Conservation (phyloP, 2,888 invertebrate genomes). For the Spodoptera littoralis region DNA sequence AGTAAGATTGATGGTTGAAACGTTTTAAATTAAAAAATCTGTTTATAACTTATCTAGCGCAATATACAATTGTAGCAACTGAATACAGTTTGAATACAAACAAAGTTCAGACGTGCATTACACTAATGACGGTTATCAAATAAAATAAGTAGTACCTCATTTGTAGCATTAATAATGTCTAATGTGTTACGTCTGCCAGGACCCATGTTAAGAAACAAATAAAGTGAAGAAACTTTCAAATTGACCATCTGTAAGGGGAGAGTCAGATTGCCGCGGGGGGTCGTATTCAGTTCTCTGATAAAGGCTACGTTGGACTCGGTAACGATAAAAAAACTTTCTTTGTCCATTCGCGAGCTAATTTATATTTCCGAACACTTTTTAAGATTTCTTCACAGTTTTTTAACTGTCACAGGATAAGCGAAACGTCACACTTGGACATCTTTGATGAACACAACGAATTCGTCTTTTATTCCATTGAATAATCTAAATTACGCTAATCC, state of each 20-base stretch:
- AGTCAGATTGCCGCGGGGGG: slow-evolving; percentile 81
- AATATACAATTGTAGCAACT: neutral
- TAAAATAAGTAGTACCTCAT: slow-evolving; percentile 56
- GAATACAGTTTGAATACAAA: slow-evolving; percentile 51
- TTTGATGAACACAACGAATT: slow-evolving; percentile 54
- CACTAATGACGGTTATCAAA: slow-evolving; percentile 61
- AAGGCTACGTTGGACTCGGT: slow-evolving; percentile 70
- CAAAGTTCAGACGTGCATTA: slow-evolving; percentile 56
- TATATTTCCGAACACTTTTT: slow-evolving; percentile 54
- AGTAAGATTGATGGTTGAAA: neutral
- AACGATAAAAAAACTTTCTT: slow-evolving; percentile 69
- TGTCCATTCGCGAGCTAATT: slow-evolving; percentile 61
- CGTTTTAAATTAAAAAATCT: neutral
- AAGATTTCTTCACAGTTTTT: slow-evolving; percentile 47
- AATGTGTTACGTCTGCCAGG: slow-evolving; percentile 49
- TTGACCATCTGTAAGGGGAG: slow-evolving; percentile 68
- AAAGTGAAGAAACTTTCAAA: slow-evolving; percentile 58
- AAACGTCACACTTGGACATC: slow-evolving; percentile 55
- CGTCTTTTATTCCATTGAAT: slow-evolving; percentile 60
- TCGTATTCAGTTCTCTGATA: slow-evolving; percentile 69
- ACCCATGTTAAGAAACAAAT: slow-evolving; percentile 44
- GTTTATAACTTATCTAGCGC: slow-evolving; percentile 9
- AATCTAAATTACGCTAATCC: slow-evolving; percentile 80
- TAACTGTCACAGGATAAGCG: slow-evolving; percentile 33
- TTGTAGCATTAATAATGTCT: slow-evolving; percentile 44